Evolutionary conservation across 2,888 invertebrate species (phyloP), one percentile per base, ranked within the genome.

Genomic region (Tridacna crocea): DNA sequence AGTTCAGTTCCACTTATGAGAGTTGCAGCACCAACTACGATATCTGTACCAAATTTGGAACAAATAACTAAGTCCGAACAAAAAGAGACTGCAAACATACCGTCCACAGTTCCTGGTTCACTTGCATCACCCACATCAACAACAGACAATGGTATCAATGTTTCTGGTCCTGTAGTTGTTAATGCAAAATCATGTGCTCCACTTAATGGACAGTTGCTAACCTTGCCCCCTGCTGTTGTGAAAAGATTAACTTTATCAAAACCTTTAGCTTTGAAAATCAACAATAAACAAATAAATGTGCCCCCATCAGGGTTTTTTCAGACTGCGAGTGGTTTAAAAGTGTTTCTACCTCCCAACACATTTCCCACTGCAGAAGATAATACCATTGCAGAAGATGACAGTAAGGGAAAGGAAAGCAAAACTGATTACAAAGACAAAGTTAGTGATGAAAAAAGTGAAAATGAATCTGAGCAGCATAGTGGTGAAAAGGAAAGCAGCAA

Each of bases 321-420:
- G 48, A 88, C 91, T 10, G 55, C 77, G 15, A 90, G 90, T 58
- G 91, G 92, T 17, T 77, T 92, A 24, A 92, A 92, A 85, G 89
- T 93, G 48, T 91, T 92, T 76, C 86, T 93, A 12, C 93, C 93
- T 13, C 90, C 92, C 13, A 91, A 91, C 70, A 92, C 92, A 46
- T 90, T 92, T 70, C 90, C 91, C 12, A 79, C 90, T 36, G 88
- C 88, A 27, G 87, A 89, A 13, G 88, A 86, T 22, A 48, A 76
- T 12, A 6, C 19, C 26, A 83, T 88, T 36, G 85, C 88, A 36
- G 85, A 89, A 47, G 81, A 88, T 15, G 87, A 89, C 72, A 87
- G 84, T 60, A 87, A 82, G 72, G 65, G 74, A 58, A 46, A 66
- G 4, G 77, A 60, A 55, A 26, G 61, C 12, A 60, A 26, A 48